These are phyloP conservation scores for Ochotona curzoniae DNA, from an alignment of 2,113 vertebrate genomes.

Conservation along the genomic window DNA sequence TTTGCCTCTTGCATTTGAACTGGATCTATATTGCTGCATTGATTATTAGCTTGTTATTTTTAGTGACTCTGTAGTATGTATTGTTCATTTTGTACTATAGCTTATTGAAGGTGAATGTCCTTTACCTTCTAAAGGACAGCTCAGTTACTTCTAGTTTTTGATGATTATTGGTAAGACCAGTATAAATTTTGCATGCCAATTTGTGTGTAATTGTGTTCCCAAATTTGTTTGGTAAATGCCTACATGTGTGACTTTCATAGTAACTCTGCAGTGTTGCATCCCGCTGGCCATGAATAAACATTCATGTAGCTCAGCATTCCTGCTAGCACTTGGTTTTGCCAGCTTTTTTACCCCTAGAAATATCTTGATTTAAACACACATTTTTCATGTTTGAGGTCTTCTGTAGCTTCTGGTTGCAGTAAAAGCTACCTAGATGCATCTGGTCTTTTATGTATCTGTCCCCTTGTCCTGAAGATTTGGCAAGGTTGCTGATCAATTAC, in stretches of 20 bases:
- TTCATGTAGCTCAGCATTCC: not conserved
- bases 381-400: not conserved
- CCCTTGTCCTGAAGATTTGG: not conserved
- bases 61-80: not conserved
- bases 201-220: not conserved
- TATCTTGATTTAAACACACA: not conserved
- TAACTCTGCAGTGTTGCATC: not conserved
- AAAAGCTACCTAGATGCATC: not conserved
- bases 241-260: not conserved
- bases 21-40: not conserved
- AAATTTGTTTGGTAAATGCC: not conserved
- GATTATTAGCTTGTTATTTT: not conserved
- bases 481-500: not conserved
- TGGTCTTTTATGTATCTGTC: not conserved
- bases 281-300: not conserved
- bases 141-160: not conserved
- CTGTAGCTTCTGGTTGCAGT: not conserved
- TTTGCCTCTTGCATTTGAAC: not conserved
- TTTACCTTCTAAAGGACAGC: not conserved
- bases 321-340: not conserved
- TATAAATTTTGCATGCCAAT: not conserved
- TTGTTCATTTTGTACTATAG: not conserved
- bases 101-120: not conserved
- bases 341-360: slow-evolving; percentile 7
- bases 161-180: not conserved